Evolutionary conservation across 2,888 invertebrate genomes (phyloP).

Genomic region (Chloroclystis v-ata): DNA sequence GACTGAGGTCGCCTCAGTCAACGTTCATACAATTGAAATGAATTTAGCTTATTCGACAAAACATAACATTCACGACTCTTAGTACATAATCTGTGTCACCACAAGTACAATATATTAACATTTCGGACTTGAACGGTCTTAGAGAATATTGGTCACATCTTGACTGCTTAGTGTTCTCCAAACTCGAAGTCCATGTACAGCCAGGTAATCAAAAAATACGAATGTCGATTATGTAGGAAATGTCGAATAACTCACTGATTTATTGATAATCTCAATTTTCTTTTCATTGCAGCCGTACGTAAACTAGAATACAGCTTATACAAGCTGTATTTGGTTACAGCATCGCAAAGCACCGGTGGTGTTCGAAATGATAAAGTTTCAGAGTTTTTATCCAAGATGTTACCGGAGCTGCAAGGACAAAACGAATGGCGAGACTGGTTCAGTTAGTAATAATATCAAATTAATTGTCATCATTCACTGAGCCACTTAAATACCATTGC

Average conservation of each 20-base stretch:
- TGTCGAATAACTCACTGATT: not conserved
- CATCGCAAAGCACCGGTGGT: conserved; percentile 81
- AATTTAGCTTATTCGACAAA: no score
- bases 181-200: conserved; percentile 90
- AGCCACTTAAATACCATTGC: no score
- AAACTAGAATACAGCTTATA: conserved; percentile 91
- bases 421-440: conserved; percentile 99
- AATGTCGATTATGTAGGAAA: no score
- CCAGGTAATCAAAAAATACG: conserved; percentile 73
- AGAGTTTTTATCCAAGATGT: conserved; percentile 93
- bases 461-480: no score
- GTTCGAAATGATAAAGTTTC: conserved; percentile 90
- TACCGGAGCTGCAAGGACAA: conserved; percentile 91
- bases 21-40: no score
- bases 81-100: no score
- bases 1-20: no score
- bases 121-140: conserved; percentile 87
- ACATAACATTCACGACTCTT: no score
- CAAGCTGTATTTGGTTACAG: conserved; percentile 93
- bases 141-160: conserved; percentile 94
- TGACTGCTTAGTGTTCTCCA: conserved; percentile 90
- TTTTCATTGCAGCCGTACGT: conserved; percentile 79
- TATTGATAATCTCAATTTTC: not conserved
- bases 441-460: conserved; percentile 79
- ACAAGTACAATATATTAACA: conserved; percentile 80